Evolutionary conservation across 2,888 invertebrate genomes (phyloP), one percentile per base, ranked within the genome.

Genomic region (Thymelicus lineola): DNA sequence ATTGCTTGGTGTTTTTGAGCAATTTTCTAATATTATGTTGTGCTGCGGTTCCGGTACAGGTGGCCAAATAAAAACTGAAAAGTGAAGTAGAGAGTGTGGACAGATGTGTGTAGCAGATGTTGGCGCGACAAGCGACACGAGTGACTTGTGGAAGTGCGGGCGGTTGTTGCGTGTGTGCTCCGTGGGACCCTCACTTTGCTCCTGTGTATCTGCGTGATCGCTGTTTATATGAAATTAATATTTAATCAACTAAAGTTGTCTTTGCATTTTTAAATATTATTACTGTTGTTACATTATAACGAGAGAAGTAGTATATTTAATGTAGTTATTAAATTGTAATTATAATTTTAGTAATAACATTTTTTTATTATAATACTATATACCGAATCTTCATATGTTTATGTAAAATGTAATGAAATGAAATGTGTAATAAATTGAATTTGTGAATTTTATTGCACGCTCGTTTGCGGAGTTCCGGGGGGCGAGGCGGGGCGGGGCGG

Each of bases 131-230:
- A 20, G 20, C 20, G 20, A 2, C 1, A 1, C 20, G 20, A 3
- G 1, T 3, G 20, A 1, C 28, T 28, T 28, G 28, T 3, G 3
- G 20, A 20, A 1, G 28, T 28, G 5, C 12, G 3, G 10, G 1
- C 2, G 12, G 4, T 9, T 12, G 1, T 12, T 12, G 12, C 3
- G 73, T 69, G 64, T 46, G 63, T 60, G 38, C 46, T 63, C 68
- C 42, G 71, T 71, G 78, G 77, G 76, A 79, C 79, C 79, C 71
- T 74, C 61, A 71, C 38, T 72, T 66, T 71, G 59, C 76, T 76
- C 72, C 75, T 73, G 38, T 58, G 48, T 63, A 48, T 69, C 48
- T 50, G 63, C 58, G n/a, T 61, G 35, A 62, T 63, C 58, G 68
- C 62, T 17, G 20, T 63, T 69, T 69, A 58, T 69, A 69, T 63